These are phyloP conservation scores for Ia io DNA, from an alignment of 2,113 vertebrate genomes.

Conservation along the genomic window DNA sequence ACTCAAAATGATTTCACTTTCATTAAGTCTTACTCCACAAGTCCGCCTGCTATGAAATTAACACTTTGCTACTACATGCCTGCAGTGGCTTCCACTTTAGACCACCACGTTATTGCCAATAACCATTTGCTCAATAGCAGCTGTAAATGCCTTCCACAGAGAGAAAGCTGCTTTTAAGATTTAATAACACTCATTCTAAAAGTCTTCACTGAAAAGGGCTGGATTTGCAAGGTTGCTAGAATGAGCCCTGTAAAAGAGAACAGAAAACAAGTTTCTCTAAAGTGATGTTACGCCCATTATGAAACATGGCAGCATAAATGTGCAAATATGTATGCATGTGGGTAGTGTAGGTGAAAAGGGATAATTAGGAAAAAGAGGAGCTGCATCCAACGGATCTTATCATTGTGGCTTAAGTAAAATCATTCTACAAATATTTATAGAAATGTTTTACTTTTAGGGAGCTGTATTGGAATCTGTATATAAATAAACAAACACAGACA, in stretches of 20 bases:
- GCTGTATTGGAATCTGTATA: neutral
- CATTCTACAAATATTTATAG: neutral
- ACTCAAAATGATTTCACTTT: constrained; percentile 33
- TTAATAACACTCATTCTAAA: constrained; percentile 49
- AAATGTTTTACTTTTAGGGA: neutral
- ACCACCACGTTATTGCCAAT: neutral
- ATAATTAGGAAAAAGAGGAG: neutral
- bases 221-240: constrained; percentile 31
- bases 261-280: neutral
- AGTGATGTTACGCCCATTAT: neutral
- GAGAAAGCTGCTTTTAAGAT: constrained; percentile 37
- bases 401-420: neutral
- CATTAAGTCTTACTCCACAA: neutral
- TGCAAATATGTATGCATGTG: neutral
- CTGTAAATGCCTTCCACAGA: constrained; percentile 45
- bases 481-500: neutral
- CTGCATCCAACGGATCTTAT: neutral
- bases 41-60: constrained; percentile 51
- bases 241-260: neutral
- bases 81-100: neutral
- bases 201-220: neutral
- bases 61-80: neutral
- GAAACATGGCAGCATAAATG: neutral
- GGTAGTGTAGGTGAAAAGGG: neutral
- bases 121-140: constrained; percentile 50